phyloP scores from a whole-genome alignment of 2,797 vertebrate species.

The Urocyon cinereoargenteus region DNA sequence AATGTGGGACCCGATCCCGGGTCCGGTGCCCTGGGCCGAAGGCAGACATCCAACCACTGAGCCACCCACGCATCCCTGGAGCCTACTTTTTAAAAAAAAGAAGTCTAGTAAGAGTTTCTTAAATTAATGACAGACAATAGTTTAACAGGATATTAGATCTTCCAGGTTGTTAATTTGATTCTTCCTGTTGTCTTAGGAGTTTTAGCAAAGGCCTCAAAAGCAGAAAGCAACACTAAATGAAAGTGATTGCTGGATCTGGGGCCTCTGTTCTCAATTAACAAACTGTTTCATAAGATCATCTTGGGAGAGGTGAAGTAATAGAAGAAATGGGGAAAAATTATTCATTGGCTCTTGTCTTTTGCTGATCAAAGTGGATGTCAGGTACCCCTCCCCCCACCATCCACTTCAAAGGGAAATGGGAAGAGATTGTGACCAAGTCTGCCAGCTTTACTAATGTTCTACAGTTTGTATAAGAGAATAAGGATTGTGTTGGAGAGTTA shows the following conservation, averaged over 20 bases:
- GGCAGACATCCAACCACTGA: too few relatives aligned
- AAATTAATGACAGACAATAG: neutral
- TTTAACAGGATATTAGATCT: neutral
- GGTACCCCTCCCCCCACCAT: neutral
- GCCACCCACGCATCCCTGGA: neutral
- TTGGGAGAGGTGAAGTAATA: neutral
- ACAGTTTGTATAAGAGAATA: neutral
- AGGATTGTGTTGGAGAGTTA: neutral
- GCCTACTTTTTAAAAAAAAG: neutral
- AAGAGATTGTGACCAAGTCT: neutral
- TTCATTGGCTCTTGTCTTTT: neutral
- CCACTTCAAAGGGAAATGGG: neutral
- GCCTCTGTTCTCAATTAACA: neutral
- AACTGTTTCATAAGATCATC: conserved; percentile 21
- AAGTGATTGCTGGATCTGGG: neutral
- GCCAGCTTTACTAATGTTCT: neutral
- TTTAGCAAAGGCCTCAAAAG: conserved; percentile 7
- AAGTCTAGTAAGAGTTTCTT: neutral
- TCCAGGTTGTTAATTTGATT: neutral
- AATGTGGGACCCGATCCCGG: too few relatives aligned
- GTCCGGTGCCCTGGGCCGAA: too few relatives aligned
- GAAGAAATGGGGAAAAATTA: neutral
- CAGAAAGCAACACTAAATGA: conserved; percentile 12
- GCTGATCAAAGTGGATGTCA: conserved; percentile 15
- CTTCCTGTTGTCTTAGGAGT: neutral